Evolutionary conservation across 2,113 vertebrate species (phyloP).

Genomic region (Nesogale talazaci): DNA sequence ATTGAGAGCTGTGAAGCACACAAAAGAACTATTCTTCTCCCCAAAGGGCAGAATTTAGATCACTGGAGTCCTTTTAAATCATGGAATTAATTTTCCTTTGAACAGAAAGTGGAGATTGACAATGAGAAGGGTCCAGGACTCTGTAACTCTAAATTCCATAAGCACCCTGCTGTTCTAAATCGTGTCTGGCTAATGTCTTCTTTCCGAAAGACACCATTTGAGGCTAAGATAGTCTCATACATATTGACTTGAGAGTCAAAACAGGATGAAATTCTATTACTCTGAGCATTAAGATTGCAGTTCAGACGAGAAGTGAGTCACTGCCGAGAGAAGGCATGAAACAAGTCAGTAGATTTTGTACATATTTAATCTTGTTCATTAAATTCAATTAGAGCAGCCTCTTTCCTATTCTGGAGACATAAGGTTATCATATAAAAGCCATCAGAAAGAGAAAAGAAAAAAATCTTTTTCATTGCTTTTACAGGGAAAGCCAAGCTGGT

Average conservation of each 20-base stretch:
- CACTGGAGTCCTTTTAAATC: background rate
- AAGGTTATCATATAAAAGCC: background rate
- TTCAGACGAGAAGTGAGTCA: slow-evolving; percentile 21
- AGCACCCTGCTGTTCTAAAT: background rate
- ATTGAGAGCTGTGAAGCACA: background rate
- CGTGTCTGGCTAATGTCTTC: background rate
- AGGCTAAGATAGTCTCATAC: background rate
- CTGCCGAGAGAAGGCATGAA: background rate
- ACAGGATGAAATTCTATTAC: background rate
- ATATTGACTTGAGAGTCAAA: background rate
- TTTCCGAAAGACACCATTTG: background rate
- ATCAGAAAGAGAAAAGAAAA: background rate
- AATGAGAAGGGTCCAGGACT: background rate
- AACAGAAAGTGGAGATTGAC: background rate
- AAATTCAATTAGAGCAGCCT: slow-evolving; percentile 4
- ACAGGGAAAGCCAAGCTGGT: background rate
- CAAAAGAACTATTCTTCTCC: background rate
- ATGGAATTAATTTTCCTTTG: background rate
- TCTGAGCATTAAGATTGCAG: background rate
- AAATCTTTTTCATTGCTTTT: background rate
- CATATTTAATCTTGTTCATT: slow-evolving; percentile 36
- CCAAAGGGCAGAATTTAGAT: slow-evolving; percentile 18
- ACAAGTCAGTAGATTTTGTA: background rate
- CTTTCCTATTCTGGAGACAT: background rate
- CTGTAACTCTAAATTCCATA: background rate